A percentile compares a stretch with the other conserved stretches of the same genome.
Evolutionary conservation across 2,888 invertebrate species (phyloP).

Genomic region (Thelaira solivaga): DNA sequence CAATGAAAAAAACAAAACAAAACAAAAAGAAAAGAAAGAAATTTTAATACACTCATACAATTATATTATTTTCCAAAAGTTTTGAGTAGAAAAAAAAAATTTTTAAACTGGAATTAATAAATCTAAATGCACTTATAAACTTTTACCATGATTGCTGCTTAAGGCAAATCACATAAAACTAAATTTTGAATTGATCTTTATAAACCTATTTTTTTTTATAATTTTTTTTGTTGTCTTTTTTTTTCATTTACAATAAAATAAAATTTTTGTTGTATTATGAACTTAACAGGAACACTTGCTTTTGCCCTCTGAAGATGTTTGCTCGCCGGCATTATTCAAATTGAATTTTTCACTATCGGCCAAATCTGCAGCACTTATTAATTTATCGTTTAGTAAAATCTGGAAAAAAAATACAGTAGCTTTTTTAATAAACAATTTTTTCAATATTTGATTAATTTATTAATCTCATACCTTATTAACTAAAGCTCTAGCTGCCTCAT

Average conservation of each 20-base stretch:
- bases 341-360: conserved; percentile 84
- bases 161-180: conserved; percentile 8
- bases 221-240: not conserved
- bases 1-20: too few relatives aligned
- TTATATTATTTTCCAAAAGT: too few relatives aligned
- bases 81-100: too few relatives aligned
- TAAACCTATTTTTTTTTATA: not conserved
- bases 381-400: conserved; percentile 88
- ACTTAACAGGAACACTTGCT: conserved; percentile 75
- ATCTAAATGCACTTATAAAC: not conserved
- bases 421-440: too few relatives aligned
- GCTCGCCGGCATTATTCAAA: conserved; percentile 78
- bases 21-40: too few relatives aligned
- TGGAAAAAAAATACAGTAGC: conserved; percentile 73
- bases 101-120: too few relatives aligned
- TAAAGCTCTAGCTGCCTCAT: conserved; percentile 94
- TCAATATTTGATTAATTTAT: not conserved
- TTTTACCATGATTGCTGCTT: not conserved
- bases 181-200: conserved; percentile 15
- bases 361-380: conserved; percentile 83
- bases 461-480: conserved; percentile 86
- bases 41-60: too few relatives aligned
- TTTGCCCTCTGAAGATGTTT: conserved; percentile 68
- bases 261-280: too few relatives aligned
- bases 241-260: not conserved